Evolutionary conservation across 1,140 invertebrate species (phyloP).

Genomic region (Drosophila navojoa): DNA sequence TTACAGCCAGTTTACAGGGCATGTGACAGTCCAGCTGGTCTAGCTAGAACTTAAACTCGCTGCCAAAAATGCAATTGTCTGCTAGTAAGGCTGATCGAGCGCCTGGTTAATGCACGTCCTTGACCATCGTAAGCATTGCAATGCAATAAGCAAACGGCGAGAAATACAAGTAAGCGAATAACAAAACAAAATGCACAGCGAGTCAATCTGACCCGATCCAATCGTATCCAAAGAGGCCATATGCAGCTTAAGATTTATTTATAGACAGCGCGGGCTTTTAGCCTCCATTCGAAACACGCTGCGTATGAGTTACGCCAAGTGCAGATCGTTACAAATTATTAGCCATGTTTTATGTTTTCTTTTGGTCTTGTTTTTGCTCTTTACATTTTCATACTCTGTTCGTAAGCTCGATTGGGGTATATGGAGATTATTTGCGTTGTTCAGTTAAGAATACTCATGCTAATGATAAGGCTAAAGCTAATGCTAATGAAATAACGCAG

Average conservation of each 20-base stretch:
- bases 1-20: neutral
- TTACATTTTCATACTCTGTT: neutral
- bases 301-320: slow-evolving; percentile 78
- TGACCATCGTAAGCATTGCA: slow-evolving; percentile 60
- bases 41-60: neutral
- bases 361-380: too few relatives aligned
- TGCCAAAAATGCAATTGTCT: slow-evolving; percentile 29
- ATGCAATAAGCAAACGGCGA: slow-evolving; percentile 11
- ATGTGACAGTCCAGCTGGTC: neutral
- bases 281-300: slow-evolving; percentile 76
- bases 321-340: slow-evolving; percentile 51
- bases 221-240: slow-evolving; percentile 46
- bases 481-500: too few relatives aligned
- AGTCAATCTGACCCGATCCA: neutral
- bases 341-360: slow-evolving; percentile 1
- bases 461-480: too few relatives aligned
- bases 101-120: slow-evolving; percentile 72
- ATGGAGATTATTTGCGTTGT: neutral
- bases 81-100: slow-evolving; percentile 8
- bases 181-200: slow-evolving; percentile 29
- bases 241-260: slow-evolving; percentile 72
- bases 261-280: slow-evolving; percentile 73
- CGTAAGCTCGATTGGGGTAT: neutral
- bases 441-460: too few relatives aligned
- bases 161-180: slow-evolving; percentile 23